Base-by-base conservation (phyloP, 2,888 invertebrate species). In the Liopterus haemorrhoidalis region DNA sequence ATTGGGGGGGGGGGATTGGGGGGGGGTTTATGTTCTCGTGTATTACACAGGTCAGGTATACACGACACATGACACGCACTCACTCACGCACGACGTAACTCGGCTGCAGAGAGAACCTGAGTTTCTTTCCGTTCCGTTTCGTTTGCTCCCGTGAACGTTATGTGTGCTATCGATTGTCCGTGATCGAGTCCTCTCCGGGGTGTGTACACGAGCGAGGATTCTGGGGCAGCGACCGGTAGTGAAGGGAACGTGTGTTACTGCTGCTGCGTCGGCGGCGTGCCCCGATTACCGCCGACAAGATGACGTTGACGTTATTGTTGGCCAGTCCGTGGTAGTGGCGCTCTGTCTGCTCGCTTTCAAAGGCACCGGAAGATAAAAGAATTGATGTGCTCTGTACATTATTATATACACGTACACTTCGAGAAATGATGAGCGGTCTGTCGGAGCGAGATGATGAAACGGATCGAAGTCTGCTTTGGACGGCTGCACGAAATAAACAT, bases 281-380 rank as follows among this genome's bases (percentile, higher is more conserved):
- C 9, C 3, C 18, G 9, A 5, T n/a, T n/a, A n/a, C n/a, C n/a
- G n/a, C n/a, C n/a, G n/a, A n/a, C 12, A 15, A 8, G 15, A 15
- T 20, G 41, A 21, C 40, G 11, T 15, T n/a, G 22, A 2, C 12
- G 18, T n/a, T n/a, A 14, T 14, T 12, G 6, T 5, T 28, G 43
- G 43, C 45, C 39, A 38, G 39, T 39, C 45, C 39, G 45, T 39
- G 44, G 22, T 14, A 11, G 28, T 32, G 32, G n/a, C 18, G 15
- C 46, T 30, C 40, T 22, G 28, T 36, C 27, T 28, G 40, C 37
- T 40, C 35, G 39, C 54, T 51, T 54, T 64, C 61, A 64, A 67
- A 67, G 67, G 67, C 67, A 67, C 67, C 66, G 64, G 63, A 61
- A 65, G 65, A 65, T 64, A 62, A 60, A 57, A 57, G 59, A 49